phyloP scores from a whole-genome alignment of 64 coral and sea anemone genomes.

The Cladopsammia gracilis region DNA sequence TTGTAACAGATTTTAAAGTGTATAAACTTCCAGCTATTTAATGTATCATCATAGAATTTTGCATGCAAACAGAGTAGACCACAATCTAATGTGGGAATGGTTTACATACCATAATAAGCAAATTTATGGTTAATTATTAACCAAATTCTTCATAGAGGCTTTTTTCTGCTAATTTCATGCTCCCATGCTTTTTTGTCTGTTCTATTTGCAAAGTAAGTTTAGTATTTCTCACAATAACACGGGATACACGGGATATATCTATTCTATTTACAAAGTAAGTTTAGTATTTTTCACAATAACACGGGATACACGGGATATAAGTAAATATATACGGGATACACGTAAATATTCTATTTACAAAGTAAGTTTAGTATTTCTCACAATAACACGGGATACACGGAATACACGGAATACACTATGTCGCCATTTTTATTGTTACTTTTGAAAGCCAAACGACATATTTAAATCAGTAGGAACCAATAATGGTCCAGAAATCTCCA shows the following conservation, averaged over 20 bases:
- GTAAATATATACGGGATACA: too few species aligned
- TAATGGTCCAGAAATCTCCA: too few species aligned
- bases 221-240: neutral
- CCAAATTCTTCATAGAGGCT: conserved; percentile 6
- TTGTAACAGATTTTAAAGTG: neutral
- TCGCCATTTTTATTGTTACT: too few species aligned
- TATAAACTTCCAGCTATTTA: neutral
- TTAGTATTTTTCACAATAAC: neutral
- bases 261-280: too few species aligned
- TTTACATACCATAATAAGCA: conserved; percentile 9
- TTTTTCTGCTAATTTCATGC: neutral
- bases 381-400: neutral
- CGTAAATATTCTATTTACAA: too few species aligned
- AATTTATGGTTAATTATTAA: conserved; percentile 15
- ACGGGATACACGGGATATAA: too few species aligned
- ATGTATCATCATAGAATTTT: neutral
- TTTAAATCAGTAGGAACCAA: too few species aligned
- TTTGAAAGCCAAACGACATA: too few species aligned
- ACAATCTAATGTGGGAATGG: neutral
- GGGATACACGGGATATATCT: too few species aligned
- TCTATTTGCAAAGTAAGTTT: too few species aligned
- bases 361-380: neutral
- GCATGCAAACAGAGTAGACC: neutral
- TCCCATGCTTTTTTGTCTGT: too few species aligned
- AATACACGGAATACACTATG: too few species aligned